phyloP scores from a whole-genome alignment of 2,113 vertebrate genomes.

The Corythaixoides concolor region DNA sequence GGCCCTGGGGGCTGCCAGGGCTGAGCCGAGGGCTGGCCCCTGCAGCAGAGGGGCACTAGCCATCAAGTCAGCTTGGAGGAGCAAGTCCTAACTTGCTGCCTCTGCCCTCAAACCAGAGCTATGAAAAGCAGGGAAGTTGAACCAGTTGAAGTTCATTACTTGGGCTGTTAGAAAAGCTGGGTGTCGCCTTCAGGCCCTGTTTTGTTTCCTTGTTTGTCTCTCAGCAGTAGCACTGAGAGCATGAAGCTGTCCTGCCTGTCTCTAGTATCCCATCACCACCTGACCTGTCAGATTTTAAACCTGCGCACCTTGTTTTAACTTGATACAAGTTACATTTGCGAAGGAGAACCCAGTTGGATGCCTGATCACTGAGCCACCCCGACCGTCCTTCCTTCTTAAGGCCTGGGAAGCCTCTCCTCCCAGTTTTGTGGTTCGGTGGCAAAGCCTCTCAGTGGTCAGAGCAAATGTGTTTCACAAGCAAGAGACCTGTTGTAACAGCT shows the following conservation, averaged over 20 bases:
- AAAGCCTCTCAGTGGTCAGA: not conserved
- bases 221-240: not conserved
- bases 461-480: not conserved
- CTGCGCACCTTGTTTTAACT: not conserved
- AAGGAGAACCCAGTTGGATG: not conserved
- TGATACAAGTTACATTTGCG: not conserved
- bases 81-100: not conserved
- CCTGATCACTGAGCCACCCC: not conserved
- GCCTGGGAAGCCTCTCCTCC: not conserved
- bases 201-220: not conserved
- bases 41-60: not conserved
- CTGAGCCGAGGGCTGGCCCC: not conserved
- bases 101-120: not conserved
- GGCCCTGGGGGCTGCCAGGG: accelerated
- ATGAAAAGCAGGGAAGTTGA: not conserved
- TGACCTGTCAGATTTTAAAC: not conserved
- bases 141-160: not conserved
- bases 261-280: not conserved
- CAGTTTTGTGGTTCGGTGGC: accelerated
- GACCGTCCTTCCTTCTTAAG: not conserved
- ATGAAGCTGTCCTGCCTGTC: not conserved
- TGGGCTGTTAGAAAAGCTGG: not conserved
- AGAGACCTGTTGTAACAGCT: not conserved
- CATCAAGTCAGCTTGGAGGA: not conserved
- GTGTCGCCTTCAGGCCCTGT: not conserved